Evolutionary conservation across 2,888 invertebrate species (phyloP).

Genomic region (Agriopis aurantiaria): DNA sequence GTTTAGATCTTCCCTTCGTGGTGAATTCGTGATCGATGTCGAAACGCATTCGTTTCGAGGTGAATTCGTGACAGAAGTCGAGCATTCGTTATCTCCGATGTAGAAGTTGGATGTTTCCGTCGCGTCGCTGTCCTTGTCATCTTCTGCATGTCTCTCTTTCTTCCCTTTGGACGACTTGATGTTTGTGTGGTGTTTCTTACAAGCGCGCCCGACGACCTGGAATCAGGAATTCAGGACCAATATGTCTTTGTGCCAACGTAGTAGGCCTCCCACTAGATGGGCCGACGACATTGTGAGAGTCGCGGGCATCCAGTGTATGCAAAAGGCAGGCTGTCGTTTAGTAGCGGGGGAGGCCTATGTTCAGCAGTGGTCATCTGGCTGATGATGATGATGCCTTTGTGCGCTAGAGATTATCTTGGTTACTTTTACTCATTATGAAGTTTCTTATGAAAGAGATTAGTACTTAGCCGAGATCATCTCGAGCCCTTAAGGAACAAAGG

Average conservation of each 20-base stretch:
- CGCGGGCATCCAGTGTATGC: no score
- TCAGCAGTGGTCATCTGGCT: no score
- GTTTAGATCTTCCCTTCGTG: slow-evolving; percentile 22
- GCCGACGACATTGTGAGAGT: no score
- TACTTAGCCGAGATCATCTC: no score
- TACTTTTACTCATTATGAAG: no score
- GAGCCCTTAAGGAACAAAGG: no score
- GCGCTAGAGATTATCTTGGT: no score
- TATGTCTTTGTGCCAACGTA: no score
- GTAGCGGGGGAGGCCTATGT: neutral
- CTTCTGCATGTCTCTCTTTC: slow-evolving; percentile 63
- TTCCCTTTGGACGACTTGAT: slow-evolving; percentile 72
- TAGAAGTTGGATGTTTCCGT: slow-evolving; percentile 69
- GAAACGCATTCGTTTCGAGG: neutral
- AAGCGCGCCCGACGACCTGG: slow-evolving; percentile 51
- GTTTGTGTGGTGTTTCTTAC: slow-evolving; percentile 78
- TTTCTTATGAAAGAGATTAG: no score
- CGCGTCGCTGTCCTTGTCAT: slow-evolving; percentile 72
- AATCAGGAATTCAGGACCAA: neutral
- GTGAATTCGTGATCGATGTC: neutral
- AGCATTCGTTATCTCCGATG: slow-evolving; percentile 62
- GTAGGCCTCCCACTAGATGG: no score
- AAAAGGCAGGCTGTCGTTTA: no score
- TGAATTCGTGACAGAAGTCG: neutral
- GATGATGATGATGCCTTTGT: no score